Base-by-base conservation (phyloP, 2,888 invertebrate genomes). In the Epiblema foenella region DNA sequence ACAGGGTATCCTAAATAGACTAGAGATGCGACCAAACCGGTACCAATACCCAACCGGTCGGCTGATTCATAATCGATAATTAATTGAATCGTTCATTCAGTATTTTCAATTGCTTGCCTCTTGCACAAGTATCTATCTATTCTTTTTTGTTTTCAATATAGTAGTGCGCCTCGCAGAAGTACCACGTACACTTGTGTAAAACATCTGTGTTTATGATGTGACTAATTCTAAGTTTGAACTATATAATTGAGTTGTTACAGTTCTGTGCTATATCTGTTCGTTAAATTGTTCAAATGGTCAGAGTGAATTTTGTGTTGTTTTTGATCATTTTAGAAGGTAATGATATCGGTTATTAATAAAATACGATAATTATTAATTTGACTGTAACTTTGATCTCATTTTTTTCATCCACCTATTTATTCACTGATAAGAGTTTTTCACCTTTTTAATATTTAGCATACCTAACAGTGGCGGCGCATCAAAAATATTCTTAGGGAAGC, bases 141-240 rank as follows among this genome's bases (percentile, higher is more conserved):
- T 49, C 15, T 3, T n/a, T 64, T 54, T 63, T 64, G 39, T 63
- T 63, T 69, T 60, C 20, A 60, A 42, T 74, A 46, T 52, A 24
- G 42, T 62, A 46, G 54, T 56, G 24, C 58, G 49, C 57, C 58
- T 74, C 72, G 76, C 70, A 39, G 66, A 69, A 70, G 75, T 71
- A 73, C 73, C 73, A 76, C 75, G 79, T 79, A 80, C 89, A 89
- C 84, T 83, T 88, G 87, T 85, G 82, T 80, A 84, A 85, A 89
- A 81, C 80, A 58, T 75, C 71, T 75, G 77, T 77, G 76, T 79
- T 77, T 75, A 77, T 75, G 59, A 78, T 79, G 77, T 78, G 78
- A 81, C 78, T 77, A 83, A 79, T 79, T 79, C 75, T 74, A 75
- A 74, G 77, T 77, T 78, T 72, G 71, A 76, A 75, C 69, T 77